These are phyloP conservation scores for Argyresthia albistria DNA, from an alignment of 2,888 invertebrate genomes.

Conservation along the genomic window DNA sequence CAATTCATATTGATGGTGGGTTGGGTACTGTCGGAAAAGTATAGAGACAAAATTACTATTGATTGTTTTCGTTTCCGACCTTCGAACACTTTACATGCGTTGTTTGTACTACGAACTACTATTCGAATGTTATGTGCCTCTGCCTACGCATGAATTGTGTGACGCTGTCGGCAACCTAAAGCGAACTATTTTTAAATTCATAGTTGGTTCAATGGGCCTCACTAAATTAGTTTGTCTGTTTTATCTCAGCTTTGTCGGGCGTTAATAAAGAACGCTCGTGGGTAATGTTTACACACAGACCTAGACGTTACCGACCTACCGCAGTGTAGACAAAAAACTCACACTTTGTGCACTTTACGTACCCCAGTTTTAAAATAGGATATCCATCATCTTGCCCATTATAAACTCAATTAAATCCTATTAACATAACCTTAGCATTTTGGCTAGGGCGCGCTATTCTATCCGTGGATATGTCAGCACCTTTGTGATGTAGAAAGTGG, in stretches of 20 bases:
- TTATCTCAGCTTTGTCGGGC: constrained; percentile 21
- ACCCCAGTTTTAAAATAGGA: constrained; percentile 8
- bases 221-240: neutral
- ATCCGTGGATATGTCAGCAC: constrained; percentile 61
- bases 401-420: constrained; percentile 72
- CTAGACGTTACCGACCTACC: constrained; percentile 35
- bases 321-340: constrained; percentile 20
- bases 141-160: too few relatives aligned
- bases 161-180: too few relatives aligned
- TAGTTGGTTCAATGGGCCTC: too few relatives aligned
- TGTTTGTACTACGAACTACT: too few relatives aligned
- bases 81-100: too few relatives aligned
- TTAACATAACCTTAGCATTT: constrained; percentile 54
- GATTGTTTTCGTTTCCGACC: too few relatives aligned
- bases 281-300: constrained; percentile 31
- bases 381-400: constrained; percentile 60
- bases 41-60: too few relatives aligned
- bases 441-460: constrained; percentile 36
- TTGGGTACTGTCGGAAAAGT: too few relatives aligned
- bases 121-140: too few relatives aligned
- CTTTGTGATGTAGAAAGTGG: constrained; percentile 43
- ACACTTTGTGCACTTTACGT: neutral
- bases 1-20: too few relatives aligned
- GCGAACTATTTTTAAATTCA: too few relatives aligned
- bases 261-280: constrained; percentile 34